Evolutionary conservation across 35 echinoderm and acorn worm species (phyloP), one percentile per base, ranked within the genome.

Genomic region (Heliocidaris tuberculata): DNA sequence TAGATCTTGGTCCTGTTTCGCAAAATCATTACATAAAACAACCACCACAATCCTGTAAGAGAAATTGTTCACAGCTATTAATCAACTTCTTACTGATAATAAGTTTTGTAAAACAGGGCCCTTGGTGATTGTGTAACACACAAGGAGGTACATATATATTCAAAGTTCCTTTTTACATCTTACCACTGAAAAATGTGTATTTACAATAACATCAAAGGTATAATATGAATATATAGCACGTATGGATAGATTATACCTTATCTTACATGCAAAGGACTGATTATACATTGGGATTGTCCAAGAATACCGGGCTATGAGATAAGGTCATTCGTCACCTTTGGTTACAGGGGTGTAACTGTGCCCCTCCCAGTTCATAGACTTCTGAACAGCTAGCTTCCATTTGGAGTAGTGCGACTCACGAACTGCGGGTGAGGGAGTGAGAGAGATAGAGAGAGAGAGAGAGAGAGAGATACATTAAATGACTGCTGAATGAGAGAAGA

Each of bases 321-420:
- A 5, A 15, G 47, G 35, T 93, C 91, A 93, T 5, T 47, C 50
- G n/a, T 95, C 94, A 97, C 97, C 97, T 96, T 97, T 92, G 52
- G 97, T 94, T 32, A 86, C 48, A 49, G 88, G 92, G 30, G 54
- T 91, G 35, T 52, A 86, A 59, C 86, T 89, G 52, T 96, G 95
- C 2, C 97, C 98, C 85, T 99, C 98, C 98, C 98, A 99, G 90
- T 97, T 70, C 98, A 99, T 99, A n/a, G 94, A 97, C 27, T 96
- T 97, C 95, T 99, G 95, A 31, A 99, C 97, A 49, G 98, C 98
- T 47, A 97, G 86, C 93, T 97, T 97, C 98, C 98, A 99, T 85
- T 97, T 99, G 85, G 94, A 92, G 54, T 97, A 99, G 27, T 97
- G 94, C 5, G 93, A 93, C 60, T 56, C 96, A 10, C 97, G 95